Conservation (phyloP, 2,888 invertebrate species). For the Chelonus formosanus region DNA sequence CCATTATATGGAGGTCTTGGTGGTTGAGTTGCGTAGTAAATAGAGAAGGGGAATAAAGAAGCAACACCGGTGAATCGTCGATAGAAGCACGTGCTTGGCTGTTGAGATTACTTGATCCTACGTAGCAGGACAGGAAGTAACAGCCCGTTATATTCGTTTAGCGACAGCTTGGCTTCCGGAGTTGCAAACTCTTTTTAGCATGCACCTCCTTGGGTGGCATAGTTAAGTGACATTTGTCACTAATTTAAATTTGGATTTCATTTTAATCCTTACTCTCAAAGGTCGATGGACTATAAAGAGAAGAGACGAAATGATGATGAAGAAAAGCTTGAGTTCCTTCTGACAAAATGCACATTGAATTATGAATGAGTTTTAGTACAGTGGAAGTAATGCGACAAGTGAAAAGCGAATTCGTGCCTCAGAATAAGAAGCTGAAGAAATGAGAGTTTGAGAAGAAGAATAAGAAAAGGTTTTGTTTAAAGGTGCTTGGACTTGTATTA, state of each 20-base stretch:
- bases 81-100: conserved; percentile 43
- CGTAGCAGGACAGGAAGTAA: conserved; percentile 53
- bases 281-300: conserved; percentile 4
- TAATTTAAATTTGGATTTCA: background rate
- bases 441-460: conserved; percentile 37
- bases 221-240: background rate
- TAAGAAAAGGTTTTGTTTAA: conserved; percentile 29
- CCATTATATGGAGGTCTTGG: conserved; percentile 5
- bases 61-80: conserved; percentile 14
- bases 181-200: conserved; percentile 27
- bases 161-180: conserved; percentile 54
- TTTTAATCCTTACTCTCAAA: background rate
- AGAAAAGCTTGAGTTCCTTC: too few relatives aligned
- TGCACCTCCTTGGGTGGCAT: background rate
- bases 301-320: background rate
- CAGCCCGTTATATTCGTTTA: conserved; percentile 48
- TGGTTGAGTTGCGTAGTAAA: conserved; percentile 3
- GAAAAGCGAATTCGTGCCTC: conserved; percentile 26
- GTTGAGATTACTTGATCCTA: conserved; percentile 44
- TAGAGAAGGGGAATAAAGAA: conserved; percentile 4
- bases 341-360: too few relatives aligned
- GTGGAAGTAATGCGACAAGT: background rate
- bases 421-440: conserved; percentile 34
- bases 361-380: background rate
- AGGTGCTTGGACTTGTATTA: background rate